A percentile compares a stretch with the other conserved stretches of the same genome.
phyloP scores from a whole-genome alignment of 1,140 invertebrate species.

The Psilanteris sp. region DNA sequence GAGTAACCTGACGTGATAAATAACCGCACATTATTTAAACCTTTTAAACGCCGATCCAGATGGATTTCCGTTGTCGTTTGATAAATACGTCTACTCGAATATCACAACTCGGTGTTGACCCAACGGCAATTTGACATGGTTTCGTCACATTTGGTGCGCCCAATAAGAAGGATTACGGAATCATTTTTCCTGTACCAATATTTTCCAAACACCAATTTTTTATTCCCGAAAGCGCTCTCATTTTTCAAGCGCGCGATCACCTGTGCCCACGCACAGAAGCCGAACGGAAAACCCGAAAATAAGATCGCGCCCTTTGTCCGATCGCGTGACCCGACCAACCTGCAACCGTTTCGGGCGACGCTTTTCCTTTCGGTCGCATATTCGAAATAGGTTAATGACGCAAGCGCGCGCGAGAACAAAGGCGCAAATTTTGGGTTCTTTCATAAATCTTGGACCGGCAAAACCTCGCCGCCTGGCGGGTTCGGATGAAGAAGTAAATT shows the following conservation, averaged over 20 bases:
- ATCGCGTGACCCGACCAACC: no score
- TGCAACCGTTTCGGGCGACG: no score
- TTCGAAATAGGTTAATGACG: constrained; percentile 44
- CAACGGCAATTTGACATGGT: constrained; percentile 55
- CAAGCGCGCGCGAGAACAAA: constrained; percentile 37
- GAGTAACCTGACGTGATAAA: constrained; percentile 55
- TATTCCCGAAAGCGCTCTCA: neutral
- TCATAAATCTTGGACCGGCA: constrained; percentile 51
- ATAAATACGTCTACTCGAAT: constrained; percentile 29
- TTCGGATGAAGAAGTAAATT: constrained; percentile 64
- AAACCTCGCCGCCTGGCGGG: constrained; percentile 48
- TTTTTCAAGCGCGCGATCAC: no score
- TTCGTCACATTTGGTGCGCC: constrained; percentile 34
- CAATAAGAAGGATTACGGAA: constrained; percentile 25
- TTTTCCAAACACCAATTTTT: constrained; percentile 38
- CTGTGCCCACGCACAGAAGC: no score
- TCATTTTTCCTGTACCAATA: constrained; percentile 21
- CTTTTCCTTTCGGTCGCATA: constrained; percentile 17
- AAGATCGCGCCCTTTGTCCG: no score
- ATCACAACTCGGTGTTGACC: constrained; percentile 35
- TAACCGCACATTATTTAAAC: constrained; percentile 50
- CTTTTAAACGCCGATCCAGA: constrained; percentile 48
- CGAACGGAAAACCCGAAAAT: no score
- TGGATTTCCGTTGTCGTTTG: constrained; percentile 26
- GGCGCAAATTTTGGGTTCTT: constrained; percentile 46